Evolutionary conservation across 2,888 invertebrate species (phyloP).

Genomic region (Quadriops clusia): DNA sequence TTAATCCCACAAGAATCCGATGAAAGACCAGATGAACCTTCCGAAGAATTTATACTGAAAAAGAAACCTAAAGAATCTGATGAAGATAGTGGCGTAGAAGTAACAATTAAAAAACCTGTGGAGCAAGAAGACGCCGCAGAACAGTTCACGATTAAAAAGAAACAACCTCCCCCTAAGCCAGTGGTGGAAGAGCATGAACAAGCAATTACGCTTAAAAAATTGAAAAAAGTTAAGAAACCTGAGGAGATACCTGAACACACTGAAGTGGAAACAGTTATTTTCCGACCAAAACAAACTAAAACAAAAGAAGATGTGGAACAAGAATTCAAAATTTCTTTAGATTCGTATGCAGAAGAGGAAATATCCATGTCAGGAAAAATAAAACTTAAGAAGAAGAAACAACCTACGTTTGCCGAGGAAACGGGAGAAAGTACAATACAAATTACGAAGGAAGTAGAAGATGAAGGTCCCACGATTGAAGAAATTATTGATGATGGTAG

Average conservation of each 20-base stretch:
- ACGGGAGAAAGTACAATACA: constrained; percentile 64
- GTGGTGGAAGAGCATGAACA: constrained; percentile 48
- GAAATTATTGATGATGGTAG: constrained; percentile 54
- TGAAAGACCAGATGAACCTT: constrained; percentile 22
- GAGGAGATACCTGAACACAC: constrained; percentile 59
- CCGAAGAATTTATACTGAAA: constrained; percentile 28
- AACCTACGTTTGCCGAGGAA: constrained; percentile 65
- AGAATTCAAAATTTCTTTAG: constrained; percentile 76
- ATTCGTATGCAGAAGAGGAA: constrained; percentile 80
- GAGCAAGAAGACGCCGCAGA: constrained; percentile 28
- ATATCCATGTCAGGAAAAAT: constrained; percentile 77
- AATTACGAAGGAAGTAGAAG: constrained; percentile 52
- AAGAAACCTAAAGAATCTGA: constrained; percentile 19
- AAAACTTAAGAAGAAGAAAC: constrained; percentile 61
- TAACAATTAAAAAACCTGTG: constrained; percentile 28
- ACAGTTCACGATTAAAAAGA: constrained; percentile 43
- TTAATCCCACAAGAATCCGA: constrained; percentile 19
- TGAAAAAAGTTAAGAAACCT: constrained; percentile 54
- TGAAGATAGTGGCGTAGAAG: constrained; percentile 21
- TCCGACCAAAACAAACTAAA: constrained; percentile 62
- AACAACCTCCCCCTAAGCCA: constrained; percentile 39
- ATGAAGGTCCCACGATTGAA: constrained; percentile 48
- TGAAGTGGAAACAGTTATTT: constrained; percentile 67
- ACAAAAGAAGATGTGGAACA: constrained; percentile 81
- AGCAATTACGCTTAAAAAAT: constrained; percentile 62